Evolutionary conservation across 2,888 invertebrate species (phyloP).

Genomic region (Agrochola lychnidis): DNA sequence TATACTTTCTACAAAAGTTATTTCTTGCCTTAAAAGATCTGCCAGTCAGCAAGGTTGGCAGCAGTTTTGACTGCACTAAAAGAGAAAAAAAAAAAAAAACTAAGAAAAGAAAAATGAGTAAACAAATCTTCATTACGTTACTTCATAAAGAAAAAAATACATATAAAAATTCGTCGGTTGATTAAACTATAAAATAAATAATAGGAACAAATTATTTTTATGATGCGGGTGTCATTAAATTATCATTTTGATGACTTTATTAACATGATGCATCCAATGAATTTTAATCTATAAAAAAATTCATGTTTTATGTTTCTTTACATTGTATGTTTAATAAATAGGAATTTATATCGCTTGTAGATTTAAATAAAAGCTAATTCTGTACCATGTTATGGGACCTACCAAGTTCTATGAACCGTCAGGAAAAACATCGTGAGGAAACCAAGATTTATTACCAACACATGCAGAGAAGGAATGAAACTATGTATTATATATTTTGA

Average conservation of each 20-base stretch:
- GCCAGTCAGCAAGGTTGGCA: not conserved
- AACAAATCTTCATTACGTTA: not conserved
- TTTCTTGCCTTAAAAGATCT: not conserved
- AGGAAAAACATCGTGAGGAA: not conserved
- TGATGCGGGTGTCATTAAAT: not conserved
- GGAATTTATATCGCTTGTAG: no score
- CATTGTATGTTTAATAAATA: no score
- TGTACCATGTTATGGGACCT: no score
- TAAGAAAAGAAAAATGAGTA: not conserved
- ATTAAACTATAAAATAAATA: not conserved
- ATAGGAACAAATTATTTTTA: not conserved
- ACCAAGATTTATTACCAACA: not conserved
- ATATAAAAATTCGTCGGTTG: rapidly evolving
- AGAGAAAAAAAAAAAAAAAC: not conserved
- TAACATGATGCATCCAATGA: not conserved
- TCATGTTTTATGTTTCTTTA: no score
- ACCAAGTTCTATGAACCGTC: not conserved
- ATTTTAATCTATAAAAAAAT: no score
- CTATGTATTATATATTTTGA: no score
- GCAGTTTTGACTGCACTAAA: not conserved
- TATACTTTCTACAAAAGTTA: not conserved
- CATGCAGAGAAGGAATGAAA: no score
- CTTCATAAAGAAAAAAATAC: no score
- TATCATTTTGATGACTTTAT: not conserved
- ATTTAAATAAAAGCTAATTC: no score